Evolutionary conservation across 2,797 vertebrate species (phyloP).

Genomic region (Threskiornis aethiopicus): DNA sequence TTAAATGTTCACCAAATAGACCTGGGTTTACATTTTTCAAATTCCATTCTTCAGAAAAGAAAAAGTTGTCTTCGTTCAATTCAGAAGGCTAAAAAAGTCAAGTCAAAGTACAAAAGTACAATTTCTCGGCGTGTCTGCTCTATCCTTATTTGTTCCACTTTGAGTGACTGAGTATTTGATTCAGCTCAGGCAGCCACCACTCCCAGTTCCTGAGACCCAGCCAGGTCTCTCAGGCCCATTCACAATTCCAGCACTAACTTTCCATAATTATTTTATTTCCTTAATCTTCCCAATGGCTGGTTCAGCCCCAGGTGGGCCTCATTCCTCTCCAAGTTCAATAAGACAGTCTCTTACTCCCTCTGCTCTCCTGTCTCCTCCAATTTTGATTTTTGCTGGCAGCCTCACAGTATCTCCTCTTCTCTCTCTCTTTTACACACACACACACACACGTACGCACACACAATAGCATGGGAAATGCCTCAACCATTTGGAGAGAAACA

Average conservation of each 20-base stretch:
- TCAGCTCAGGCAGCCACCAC: conserved; percentile 63
- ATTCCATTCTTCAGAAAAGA: conserved; percentile 8
- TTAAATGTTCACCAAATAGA: neutral
- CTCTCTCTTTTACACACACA: neutral
- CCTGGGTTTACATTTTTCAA: neutral
- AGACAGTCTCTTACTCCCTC: conserved; percentile 66
- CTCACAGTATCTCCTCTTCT: conserved; percentile 26
- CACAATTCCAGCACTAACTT: conserved; percentile 73
- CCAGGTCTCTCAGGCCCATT: conserved; percentile 69
- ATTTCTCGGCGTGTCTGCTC: neutral
- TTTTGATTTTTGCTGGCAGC: conserved; percentile 64
- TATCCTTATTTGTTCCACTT: conserved; percentile 49
- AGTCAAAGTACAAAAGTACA: conserved; percentile 9
- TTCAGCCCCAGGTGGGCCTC: conserved; percentile 68
- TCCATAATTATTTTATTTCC: conserved; percentile 77
- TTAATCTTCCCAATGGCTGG: conserved; percentile 73
- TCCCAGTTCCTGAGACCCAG: conserved; percentile 63
- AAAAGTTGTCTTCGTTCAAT: neutral
- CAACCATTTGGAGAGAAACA: neutral
- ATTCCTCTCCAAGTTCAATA: conserved; percentile 71
- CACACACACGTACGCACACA: neutral
- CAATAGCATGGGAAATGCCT: conserved; percentile 6
- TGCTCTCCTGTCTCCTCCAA: conserved; percentile 64
- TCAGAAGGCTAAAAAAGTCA: conserved; percentile 19
- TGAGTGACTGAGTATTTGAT: conserved; percentile 60